These are phyloP conservation scores for Tragelaphus buxtoni DNA, from an alignment of 2,113 vertebrate genomes.

Conservation along the genomic window DNA sequence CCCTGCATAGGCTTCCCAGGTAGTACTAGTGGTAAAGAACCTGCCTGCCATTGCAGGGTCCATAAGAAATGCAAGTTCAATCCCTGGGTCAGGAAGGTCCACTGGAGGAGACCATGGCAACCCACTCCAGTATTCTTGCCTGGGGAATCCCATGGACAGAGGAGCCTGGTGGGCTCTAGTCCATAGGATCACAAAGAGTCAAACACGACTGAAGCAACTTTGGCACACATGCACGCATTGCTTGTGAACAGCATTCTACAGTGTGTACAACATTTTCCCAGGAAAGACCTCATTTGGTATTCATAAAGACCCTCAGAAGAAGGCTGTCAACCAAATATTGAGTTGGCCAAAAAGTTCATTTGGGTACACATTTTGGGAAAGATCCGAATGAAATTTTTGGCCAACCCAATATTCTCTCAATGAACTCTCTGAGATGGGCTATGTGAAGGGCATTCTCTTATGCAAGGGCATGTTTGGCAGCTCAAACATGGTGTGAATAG, in stretches of 20 bases:
- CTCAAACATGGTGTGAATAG: background rate
- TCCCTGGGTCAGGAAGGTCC: background rate
- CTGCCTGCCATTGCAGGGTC: background rate
- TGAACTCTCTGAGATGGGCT: background rate
- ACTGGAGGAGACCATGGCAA: background rate
- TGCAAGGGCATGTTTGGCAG: background rate
- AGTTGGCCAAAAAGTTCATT: background rate
- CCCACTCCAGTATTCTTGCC: background rate
- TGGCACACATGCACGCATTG: rapidly evolving
- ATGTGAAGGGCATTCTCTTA: background rate
- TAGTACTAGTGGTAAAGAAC: background rate
- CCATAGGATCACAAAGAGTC: rapidly evolving
- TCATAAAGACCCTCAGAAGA: background rate
- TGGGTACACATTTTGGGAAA: background rate
- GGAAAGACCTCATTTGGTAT: background rate
- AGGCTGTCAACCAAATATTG: background rate
- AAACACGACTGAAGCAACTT: background rate
- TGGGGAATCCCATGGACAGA: background rate
- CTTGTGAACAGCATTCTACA: background rate
- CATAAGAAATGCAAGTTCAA: background rate
- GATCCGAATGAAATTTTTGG: background rate
- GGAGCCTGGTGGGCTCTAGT: background rate
- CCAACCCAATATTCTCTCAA: background rate
- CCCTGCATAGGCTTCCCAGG: background rate
- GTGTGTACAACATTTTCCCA: background rate